Base-by-base conservation (phyloP, 2,888 invertebrate genomes). In the Pristionchus japonicus region DNA sequence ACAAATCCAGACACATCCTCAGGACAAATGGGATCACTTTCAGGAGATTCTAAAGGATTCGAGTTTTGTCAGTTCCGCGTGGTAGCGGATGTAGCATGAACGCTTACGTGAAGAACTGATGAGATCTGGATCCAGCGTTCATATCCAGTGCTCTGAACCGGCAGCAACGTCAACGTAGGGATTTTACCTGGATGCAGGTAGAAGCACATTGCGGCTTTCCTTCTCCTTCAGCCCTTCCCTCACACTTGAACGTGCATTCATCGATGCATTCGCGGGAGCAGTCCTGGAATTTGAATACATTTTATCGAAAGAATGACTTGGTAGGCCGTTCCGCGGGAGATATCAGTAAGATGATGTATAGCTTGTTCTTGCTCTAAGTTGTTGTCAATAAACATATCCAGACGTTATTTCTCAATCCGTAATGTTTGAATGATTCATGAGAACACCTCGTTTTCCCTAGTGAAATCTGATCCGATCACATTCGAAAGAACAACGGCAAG, bases 201-300 rank as follows among this genome's bases (percentile, higher is more conserved):
- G 47, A 47, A 4, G 77, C 77, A 23, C 77, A 77, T 6, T 77
- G 77, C 27, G 77, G 77, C 15, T 77, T 77, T 0, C 27, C 23
- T n/a, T 43, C n/a, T n/a, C 43, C 77, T 13, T 27, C 77, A 23
- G 43, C 23, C 27, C 20, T 43, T 27, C 40, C 43, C 27, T 77
- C 77, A 15, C 77, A 77, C 27, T 77, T 77, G 27, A 20, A 23
- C 23, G 77, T 77, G 47, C 77, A 77, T 43, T 77, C 77, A 20
- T 77, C 77, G 47, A 77, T 77, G 43, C 77, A 77, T 27, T 77
- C 43, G 47, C 77, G 77, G n/a, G 77, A 77, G 27, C 77, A 77
- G 43, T 77, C 77, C 77, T 77, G 40, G 4, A 77, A 43, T 6
- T 57, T 57, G 11, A 57, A 13, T 23, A 57, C n/a, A n/a, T n/a